Conservation (phyloP, 2,888 invertebrate genomes). For the Orchesella flavescens region DNA sequence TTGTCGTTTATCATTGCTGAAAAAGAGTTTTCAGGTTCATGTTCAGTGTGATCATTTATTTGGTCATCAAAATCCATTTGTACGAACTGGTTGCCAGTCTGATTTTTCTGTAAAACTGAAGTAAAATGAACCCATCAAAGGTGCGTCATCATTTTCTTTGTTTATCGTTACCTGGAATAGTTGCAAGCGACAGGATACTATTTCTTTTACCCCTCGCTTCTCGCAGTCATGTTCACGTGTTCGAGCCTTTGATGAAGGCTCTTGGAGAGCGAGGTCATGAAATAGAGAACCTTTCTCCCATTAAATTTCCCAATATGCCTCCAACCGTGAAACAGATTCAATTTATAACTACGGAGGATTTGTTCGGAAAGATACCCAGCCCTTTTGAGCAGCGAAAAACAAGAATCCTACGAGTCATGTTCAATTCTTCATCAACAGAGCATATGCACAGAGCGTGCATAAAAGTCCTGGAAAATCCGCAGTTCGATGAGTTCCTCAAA, state of each 20-base stretch:
- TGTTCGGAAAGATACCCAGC: slow-evolving; percentile 37
- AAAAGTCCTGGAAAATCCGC: slow-evolving; percentile 72
- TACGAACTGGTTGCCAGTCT: too few relatives aligned
- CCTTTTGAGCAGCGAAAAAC: slow-evolving; percentile 41
- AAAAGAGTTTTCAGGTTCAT: too few relatives aligned
- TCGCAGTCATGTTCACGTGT: slow-evolving; percentile 75
- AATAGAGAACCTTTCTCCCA: slow-evolving; percentile 72
- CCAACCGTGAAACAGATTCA: slow-evolving; percentile 73
- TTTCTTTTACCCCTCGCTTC: slow-evolving; percentile 65
- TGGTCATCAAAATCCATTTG: too few relatives aligned
- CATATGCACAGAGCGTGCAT: slow-evolving; percentile 20
- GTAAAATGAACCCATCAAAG: too few relatives aligned
- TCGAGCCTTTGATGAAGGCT: slow-evolving; percentile 70
- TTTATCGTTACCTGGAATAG: too few relatives aligned
- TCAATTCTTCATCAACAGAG: slow-evolving; percentile 2
- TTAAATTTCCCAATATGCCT: slow-evolving; percentile 74
- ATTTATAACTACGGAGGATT: slow-evolving; percentile 46
- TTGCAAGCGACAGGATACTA: slow-evolving; percentile 41
- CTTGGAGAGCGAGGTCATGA: slow-evolving; percentile 72
- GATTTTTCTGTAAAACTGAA: too few relatives aligned
- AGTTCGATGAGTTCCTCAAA: slow-evolving; percentile 41
- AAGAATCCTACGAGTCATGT: neutral
- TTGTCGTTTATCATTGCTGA: too few relatives aligned
- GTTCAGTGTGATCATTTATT: too few relatives aligned
- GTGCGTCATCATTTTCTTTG: too few relatives aligned